Evolutionary conservation across 2,113 vertebrate genomes (phyloP).

Genomic region (Paracanthobrama guichenoti): DNA sequence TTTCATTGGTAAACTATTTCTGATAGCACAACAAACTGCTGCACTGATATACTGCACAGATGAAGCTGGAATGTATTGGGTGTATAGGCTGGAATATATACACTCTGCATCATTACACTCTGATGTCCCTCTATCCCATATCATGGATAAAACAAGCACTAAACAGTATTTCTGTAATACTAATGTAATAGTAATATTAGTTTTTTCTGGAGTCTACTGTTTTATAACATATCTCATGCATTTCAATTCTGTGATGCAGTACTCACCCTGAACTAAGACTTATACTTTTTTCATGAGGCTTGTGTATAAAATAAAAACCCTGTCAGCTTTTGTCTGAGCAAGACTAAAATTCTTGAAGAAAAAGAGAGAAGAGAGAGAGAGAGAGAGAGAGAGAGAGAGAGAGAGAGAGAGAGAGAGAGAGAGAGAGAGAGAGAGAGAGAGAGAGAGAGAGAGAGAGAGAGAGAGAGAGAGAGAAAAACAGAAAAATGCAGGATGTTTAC

Average conservation of each 20-base stretch:
- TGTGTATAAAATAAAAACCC: slow-evolving; percentile 3
- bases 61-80: neutral
- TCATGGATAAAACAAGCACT: neutral
- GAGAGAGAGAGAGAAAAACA: neutral
- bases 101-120: slow-evolving; percentile 6
- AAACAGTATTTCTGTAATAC: neutral
- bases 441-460: no score
- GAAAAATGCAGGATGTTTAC: neutral
- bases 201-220: neutral
- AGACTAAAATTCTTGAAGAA: neutral
- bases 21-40: no score
- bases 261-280: no score
- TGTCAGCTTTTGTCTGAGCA: neutral
- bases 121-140: neutral
- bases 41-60: neutral
- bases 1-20: neutral
- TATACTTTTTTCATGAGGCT: neutral
- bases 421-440: no score
- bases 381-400: neutral
- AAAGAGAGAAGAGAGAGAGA: no score
- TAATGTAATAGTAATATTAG: neutral
- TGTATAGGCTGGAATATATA: no score
- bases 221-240: neutral
- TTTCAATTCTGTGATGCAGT: neutral
- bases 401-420: neutral